These are phyloP conservation scores for Drosophila busckii DNA, from an alignment of 1,140 invertebrate genomes.

Conservation along the genomic window DNA sequence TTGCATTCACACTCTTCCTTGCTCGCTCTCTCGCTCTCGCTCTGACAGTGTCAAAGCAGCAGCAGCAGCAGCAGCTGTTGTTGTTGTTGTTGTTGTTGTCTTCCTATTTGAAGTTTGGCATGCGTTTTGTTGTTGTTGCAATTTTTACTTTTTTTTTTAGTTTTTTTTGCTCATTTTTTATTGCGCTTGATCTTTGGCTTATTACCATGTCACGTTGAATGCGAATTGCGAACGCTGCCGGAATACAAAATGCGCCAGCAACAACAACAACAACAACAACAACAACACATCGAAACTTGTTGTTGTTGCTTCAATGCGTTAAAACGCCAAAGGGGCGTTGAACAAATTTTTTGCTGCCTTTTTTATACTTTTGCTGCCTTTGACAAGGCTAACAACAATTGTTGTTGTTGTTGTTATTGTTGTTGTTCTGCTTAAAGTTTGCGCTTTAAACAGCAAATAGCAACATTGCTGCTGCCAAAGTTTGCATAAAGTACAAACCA, in stretches of 20 bases:
- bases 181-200: constrained; percentile 72
- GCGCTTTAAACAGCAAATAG: constrained; percentile 14
- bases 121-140: constrained; percentile 3
- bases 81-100: constrained; percentile 3
- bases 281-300: constrained; percentile 10
- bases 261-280: constrained; percentile 6
- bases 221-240: constrained; percentile 60
- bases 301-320: constrained; percentile 44
- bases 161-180: constrained; percentile 43
- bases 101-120: constrained; percentile 30
- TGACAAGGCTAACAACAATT: constrained; percentile 48
- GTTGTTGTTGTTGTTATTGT: constrained; percentile 10
- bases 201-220: constrained; percentile 73
- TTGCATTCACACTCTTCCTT: neutral
- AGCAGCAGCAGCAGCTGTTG: neutral
- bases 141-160: neutral
- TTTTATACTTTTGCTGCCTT: constrained; percentile 12
- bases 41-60: constrained; percentile 32
- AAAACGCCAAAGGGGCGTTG: constrained; percentile 70
- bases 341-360: constrained; percentile 22
- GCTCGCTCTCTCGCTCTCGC: constrained; percentile 25
- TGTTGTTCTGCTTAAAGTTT: constrained; percentile 21
- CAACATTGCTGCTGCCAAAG: constrained; percentile 7
- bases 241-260: constrained; percentile 50
- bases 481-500: constrained; percentile 16